Percentiles rank a stretch among this genome's conserved stretches.
phyloP scores from a whole-genome alignment of 1,140 invertebrate species.

The Lysiphlebus fabarum region DNA sequence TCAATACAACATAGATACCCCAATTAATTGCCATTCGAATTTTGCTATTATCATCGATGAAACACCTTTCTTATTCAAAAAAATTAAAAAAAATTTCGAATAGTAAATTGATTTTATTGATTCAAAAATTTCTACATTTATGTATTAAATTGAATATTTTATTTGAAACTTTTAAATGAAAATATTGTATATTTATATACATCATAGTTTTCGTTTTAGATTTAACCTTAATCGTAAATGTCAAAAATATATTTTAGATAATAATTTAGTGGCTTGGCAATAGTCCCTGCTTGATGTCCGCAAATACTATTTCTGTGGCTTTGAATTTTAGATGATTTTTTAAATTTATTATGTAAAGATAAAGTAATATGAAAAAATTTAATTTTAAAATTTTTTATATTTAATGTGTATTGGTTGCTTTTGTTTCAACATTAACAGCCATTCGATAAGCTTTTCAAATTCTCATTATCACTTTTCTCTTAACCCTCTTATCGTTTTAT shows the following conservation, averaged over 20 bases:
- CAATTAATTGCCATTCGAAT: too few relatives aligned
- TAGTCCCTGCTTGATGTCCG: conserved; percentile 18
- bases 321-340: conserved; percentile 7
- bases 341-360: conserved; percentile 19
- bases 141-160: too few relatives aligned
- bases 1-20: too few relatives aligned
- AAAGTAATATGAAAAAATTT: conserved; percentile 23
- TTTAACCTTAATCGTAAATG: neutral
- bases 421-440: neutral
- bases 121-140: too few relatives aligned
- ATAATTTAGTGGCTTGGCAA: conserved; percentile 32
- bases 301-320: conserved; percentile 15
- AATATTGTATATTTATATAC: neutral
- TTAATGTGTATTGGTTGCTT: neutral
- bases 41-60: too few relatives aligned
- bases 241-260: conserved; percentile 24
- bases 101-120: too few relatives aligned
- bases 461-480: neutral
- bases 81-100: too few relatives aligned
- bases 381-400: conserved; percentile 10
- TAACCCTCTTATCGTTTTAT: conserved; percentile 4
- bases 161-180: neutral
- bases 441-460: conserved; percentile 10
- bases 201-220: neutral
- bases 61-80: too few relatives aligned